A percentile compares a stretch with the other conserved stretches of the same genome.
Evolutionary conservation across 2,797 vertebrate genomes (phyloP).

Genomic region (Onychomys arenicola): DNA sequence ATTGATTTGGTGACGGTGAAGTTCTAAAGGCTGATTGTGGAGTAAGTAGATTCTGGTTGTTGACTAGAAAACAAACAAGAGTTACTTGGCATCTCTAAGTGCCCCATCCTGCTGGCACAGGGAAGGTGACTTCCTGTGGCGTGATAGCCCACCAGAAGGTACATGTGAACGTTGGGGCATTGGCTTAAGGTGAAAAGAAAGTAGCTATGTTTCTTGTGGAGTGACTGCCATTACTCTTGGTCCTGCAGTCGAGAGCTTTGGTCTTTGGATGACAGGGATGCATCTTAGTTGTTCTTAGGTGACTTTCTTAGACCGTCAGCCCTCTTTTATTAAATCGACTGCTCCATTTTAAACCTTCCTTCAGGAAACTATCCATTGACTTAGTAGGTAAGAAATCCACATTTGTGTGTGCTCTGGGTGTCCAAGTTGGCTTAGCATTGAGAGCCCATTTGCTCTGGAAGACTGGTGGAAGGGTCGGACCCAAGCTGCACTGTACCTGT

Average conservation of each 20-base stretch:
- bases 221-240: neutral
- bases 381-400: neutral
- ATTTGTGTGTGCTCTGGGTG: neutral
- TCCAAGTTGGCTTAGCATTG: too few species aligned
- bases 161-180: accelerated
- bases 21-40: neutral
- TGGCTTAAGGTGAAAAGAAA: neutral
- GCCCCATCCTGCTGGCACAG: neutral
- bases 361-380: neutral
- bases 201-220: neutral
- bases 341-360: neutral
- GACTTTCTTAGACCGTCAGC: neutral
- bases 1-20: neutral
- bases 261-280: neutral
- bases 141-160: too few species aligned
- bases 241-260: neutral
- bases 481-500: accelerated
- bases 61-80: neutral
- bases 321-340: slow-evolving; percentile 17
- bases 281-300: neutral
- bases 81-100: neutral
- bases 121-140: neutral
- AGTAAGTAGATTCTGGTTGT: neutral
- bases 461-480: accelerated
- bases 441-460: neutral